Conservation (phyloP, 2,888 invertebrate genomes). For the Tipula helvola region DNA sequence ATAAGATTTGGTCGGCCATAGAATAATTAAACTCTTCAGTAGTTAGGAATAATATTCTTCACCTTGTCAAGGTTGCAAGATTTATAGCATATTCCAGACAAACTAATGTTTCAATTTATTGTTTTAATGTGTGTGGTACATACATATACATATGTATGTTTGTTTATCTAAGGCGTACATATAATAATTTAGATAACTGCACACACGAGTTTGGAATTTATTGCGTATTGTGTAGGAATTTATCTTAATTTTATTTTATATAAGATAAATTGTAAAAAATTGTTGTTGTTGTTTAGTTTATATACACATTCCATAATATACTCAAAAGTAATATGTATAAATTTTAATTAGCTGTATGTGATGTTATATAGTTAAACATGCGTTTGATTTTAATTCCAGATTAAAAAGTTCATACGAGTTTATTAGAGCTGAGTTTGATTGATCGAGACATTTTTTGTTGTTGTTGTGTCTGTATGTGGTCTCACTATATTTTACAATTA, state of each 20-base stretch:
- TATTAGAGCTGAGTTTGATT: background rate
- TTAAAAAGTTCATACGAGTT: background rate
- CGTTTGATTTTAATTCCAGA: background rate
- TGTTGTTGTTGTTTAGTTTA: background rate
- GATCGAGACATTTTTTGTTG: background rate
- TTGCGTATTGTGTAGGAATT: background rate
- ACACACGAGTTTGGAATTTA: background rate
- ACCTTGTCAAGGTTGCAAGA: background rate
- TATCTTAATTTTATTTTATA: background rate
- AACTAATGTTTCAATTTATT: background rate
- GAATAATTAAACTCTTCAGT: background rate
- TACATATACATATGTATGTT: background rate
- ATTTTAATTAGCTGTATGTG: background rate
- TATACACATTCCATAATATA: background rate
- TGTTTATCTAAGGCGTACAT: background rate
- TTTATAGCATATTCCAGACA: background rate
- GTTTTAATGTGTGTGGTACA: background rate
- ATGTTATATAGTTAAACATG: background rate
- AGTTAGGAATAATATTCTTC: background rate
- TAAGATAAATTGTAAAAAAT: background rate
- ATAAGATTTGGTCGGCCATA: background rate
- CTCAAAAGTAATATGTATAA: background rate
- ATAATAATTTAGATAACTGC: background rate
- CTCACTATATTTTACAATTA: background rate
- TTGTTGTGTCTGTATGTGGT: background rate